Base-by-base conservation (phyloP, 1,140 invertebrate genomes). In the Uloborus diversus region DNA sequence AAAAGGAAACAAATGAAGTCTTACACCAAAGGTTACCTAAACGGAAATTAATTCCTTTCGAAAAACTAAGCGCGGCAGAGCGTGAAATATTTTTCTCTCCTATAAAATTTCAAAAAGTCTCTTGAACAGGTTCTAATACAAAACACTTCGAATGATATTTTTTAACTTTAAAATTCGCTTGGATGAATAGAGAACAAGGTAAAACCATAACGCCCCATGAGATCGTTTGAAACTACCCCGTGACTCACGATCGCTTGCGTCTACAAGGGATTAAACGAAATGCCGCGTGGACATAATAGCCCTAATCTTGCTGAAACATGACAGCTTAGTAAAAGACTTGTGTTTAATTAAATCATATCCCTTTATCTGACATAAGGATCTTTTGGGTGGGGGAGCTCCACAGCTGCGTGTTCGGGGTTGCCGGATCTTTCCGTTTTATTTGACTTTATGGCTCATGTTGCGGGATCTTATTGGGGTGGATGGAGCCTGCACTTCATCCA, bases 271-370 rank as follows among this genome's bases (percentile, higher is more conserved):
- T 66, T 66, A 66, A 51, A 28, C 64, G 64, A 28, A 66, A 66
- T 49, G 64, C 64, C 64, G 42, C 64, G 64, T 66, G 64, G 64
- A 47, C 64, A 66, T 66, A 66, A 66, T 66, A 32, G 64, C 37
- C 13, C 37, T 70, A 57, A 70, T 70, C 68, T 37, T 37, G 68
- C 23, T 20, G 68, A 57, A 70, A 70, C 68, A 70, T 70, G 68
- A 70, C 68, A 70, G 68, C 68, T 70, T 57, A 30, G 51, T 70
- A 23, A 70, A 70, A 70, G 68, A 70, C 68, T 70, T 35, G 68
- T 70, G 68, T 42, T 70, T 70, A 70, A 70, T 70, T 70, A 70
- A 70, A 70, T 70, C 68, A 51, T 70, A 70, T 70, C 68, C 68
- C 35, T 61, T 70, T 70, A 70, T 70, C 68, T 32, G 51, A 56